Percentiles rank a stretch among this genome's conserved stretches.
phyloP scores from a whole-genome alignment of 1,140 invertebrate species.

The Meteorus sp. region DNA sequence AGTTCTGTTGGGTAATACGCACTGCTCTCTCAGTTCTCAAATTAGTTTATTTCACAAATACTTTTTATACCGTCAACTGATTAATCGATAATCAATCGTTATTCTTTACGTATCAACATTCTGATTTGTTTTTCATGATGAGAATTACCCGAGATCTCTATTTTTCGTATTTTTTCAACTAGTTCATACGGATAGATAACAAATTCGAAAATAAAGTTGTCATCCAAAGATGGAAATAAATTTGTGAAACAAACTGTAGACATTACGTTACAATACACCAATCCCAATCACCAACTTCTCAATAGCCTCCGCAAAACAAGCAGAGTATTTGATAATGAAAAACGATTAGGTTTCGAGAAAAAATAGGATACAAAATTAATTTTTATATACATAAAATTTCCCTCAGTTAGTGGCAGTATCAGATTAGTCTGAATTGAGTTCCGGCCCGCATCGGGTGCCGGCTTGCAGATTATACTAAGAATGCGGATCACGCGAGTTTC shows the following conservation, averaged over 20 bases:
- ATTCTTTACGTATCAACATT: too few relatives aligned
- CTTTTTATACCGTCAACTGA: conserved; percentile 5
- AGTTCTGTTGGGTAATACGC: conserved; percentile 48
- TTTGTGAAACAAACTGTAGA: conserved; percentile 42
- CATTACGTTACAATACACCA: neutral
- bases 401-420: conserved; percentile 52
- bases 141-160: neutral
- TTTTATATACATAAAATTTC: conserved; percentile 27
- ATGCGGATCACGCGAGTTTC: conserved; percentile 53
- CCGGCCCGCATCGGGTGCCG: conserved; percentile 33
- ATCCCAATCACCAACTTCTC: neutral
- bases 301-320: neutral
- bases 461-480: conserved; percentile 58
- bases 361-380: neutral
- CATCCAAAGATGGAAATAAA: conserved; percentile 26
- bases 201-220: neutral
- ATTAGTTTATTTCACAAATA: conserved; percentile 45
- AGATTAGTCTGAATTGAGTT: conserved; percentile 61
- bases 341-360: neutral
- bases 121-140: neutral
- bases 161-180: neutral
- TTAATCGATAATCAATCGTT: conserved; percentile 2
- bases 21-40: conserved; percentile 43
- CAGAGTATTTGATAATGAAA: neutral
- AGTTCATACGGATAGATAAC: neutral